phyloP scores from a whole-genome alignment of 2,113 vertebrate genomes.

The Prionailurus viverrinus region DNA sequence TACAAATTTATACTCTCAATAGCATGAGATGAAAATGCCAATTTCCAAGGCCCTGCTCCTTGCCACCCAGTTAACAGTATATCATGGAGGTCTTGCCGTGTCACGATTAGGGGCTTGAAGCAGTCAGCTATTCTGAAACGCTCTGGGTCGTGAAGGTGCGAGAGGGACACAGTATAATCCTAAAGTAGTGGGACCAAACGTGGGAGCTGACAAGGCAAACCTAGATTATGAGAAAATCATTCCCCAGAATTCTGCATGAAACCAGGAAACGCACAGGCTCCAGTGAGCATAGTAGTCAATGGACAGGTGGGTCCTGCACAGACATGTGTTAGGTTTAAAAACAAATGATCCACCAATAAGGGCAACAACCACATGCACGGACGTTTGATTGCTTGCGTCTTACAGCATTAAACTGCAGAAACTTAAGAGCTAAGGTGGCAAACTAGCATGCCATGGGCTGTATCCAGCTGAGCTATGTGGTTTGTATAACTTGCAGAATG shows the following conservation, averaged over 20 bases:
- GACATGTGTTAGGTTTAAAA: background rate
- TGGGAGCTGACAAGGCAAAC: background rate
- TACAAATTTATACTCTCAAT: background rate
- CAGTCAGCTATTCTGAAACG: background rate
- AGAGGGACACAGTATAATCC: background rate
- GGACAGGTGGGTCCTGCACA: background rate
- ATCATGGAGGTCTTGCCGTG: background rate
- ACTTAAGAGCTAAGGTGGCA: background rate
- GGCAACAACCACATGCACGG: background rate
- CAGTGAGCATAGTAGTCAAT: background rate
- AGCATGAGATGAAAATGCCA: background rate
- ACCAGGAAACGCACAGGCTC: background rate
- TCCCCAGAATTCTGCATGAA: background rate
- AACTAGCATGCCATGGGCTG: background rate
- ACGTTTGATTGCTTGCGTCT: background rate
- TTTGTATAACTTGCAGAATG: background rate
- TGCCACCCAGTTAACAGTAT: background rate
- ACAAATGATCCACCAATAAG: background rate
- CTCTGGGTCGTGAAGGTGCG: background rate
- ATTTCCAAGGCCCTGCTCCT: background rate
- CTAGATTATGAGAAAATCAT: background rate
- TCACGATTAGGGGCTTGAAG: background rate
- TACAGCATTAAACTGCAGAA: background rate
- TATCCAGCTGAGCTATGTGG: background rate
- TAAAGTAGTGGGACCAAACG: background rate